phyloP scores from a whole-genome alignment of 2,797 vertebrate species.

The Dromococcyx pavoninus region DNA sequence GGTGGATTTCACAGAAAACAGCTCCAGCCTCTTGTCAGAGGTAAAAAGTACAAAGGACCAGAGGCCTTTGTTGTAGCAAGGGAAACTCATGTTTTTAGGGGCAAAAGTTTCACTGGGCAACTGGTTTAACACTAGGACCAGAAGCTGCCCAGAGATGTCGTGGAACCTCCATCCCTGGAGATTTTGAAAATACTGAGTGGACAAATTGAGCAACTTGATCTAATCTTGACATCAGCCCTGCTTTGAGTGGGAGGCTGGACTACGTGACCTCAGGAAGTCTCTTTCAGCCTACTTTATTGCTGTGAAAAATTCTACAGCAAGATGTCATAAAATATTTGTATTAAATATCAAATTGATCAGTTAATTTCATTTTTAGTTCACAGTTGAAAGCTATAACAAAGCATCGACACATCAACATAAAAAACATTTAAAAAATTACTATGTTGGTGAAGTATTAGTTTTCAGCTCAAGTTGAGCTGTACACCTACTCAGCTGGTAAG shows the following conservation, averaged over 20 bases:
- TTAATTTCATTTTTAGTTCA: background rate
- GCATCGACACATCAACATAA: background rate
- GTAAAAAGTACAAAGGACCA: background rate
- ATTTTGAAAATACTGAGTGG: background rate
- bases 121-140: background rate
- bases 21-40: background rate
- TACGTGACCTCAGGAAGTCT: background rate
- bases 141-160: background rate
- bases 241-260: background rate
- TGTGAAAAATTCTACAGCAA: background rate
- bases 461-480: background rate
- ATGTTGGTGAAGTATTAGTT: background rate
- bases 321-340: background rate
- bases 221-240: constrained; percentile 26
- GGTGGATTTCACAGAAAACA: background rate
- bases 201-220: background rate
- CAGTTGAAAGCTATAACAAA: constrained; percentile 6
- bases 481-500: background rate
- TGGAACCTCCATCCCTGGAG: background rate
- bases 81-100: background rate
- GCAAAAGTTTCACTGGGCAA: background rate
- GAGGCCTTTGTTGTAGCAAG: fast-evolving
- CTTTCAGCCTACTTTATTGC: background rate
- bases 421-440: background rate
- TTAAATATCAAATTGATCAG: background rate